Percentiles rank a stretch among this genome's conserved stretches.
These are phyloP conservation scores for Harlomillsia oculata DNA, from an alignment of 1,140 invertebrate species.

Conservation along the genomic window DNA sequence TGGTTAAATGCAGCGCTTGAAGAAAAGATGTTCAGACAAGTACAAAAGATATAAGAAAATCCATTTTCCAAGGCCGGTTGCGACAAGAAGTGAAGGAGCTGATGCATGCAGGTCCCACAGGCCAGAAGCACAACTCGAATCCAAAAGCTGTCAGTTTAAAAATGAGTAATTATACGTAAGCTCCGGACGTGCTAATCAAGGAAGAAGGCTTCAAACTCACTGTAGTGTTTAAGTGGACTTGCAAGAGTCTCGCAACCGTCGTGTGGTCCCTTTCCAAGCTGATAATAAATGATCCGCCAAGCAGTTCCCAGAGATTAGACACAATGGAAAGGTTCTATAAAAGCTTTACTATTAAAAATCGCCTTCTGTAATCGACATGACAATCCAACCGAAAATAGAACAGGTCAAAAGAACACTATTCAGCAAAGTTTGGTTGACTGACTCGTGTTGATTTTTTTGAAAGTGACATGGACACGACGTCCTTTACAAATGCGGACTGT, in stretches of 20 bases:
- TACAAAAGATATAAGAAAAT: no score
- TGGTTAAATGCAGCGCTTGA: no score
- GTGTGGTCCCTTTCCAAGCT: conserved; percentile 8
- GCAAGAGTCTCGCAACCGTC: conserved; percentile 4
- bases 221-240: neutral
- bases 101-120: no score
- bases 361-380: conserved; percentile 9
- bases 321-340: conserved; percentile 6
- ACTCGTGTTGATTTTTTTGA: conserved; percentile 18
- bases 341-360: conserved; percentile 10
- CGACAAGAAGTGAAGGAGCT: no score
- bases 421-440: no score
- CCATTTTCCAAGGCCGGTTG: no score
- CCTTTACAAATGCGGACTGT: no score
- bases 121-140: no score
- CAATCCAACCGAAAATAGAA: conserved; percentile 17
- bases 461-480: conserved; percentile 16
- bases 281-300: conserved; percentile 15
- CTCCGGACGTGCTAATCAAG: conserved; percentile 3
- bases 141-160: conserved; percentile 15
- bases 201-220: neutral
- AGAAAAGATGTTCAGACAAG: no score
- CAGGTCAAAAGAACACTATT: conserved; percentile 2
- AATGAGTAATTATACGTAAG: conserved; percentile 16
- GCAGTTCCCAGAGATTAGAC: conserved; percentile 6